phyloP scores from a whole-genome alignment of 2,113 vertebrate genomes.

The Procavia capensis region DNA sequence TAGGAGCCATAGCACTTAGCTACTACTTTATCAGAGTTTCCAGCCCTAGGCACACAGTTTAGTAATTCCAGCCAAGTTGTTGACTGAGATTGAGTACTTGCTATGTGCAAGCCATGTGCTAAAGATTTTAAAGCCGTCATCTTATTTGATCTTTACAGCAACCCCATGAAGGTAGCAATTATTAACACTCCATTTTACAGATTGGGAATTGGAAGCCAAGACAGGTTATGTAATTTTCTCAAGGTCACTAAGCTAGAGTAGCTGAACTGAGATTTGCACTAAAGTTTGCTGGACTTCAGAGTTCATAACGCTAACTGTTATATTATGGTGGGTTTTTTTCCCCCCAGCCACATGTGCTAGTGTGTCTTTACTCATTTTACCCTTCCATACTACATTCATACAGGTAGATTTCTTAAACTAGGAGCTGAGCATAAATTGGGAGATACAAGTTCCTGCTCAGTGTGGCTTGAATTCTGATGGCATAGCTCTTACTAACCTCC shows the following conservation, averaged over 20 bases:
- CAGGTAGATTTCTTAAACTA: background rate
- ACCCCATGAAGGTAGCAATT: background rate
- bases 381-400: background rate
- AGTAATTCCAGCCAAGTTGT: conserved; percentile 31
- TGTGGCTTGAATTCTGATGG: background rate
- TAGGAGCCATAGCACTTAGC: too few relatives aligned
- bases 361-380: background rate
- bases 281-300: background rate
- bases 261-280: conserved; percentile 8
- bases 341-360: too few relatives aligned
- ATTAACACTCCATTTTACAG: conserved; percentile 55
- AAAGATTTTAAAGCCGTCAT: conserved; percentile 54
- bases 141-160: conserved; percentile 64
- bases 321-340: background rate
- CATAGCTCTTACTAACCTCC: background rate
- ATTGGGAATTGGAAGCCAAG: conserved; percentile 41
- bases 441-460: background rate
- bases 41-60: conserved; percentile 12
- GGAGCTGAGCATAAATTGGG: background rate
- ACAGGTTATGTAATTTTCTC: background rate
- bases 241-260: background rate
- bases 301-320: background rate
- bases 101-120: conserved; percentile 42
- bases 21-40: too few relatives aligned
- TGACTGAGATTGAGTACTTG: conserved; percentile 45